Percentiles rank a stretch among this genome's conserved stretches.
These are phyloP conservation scores for Eupithecia pulchellata DNA, from an alignment of 2,888 invertebrate genomes.

Conservation along the genomic window DNA sequence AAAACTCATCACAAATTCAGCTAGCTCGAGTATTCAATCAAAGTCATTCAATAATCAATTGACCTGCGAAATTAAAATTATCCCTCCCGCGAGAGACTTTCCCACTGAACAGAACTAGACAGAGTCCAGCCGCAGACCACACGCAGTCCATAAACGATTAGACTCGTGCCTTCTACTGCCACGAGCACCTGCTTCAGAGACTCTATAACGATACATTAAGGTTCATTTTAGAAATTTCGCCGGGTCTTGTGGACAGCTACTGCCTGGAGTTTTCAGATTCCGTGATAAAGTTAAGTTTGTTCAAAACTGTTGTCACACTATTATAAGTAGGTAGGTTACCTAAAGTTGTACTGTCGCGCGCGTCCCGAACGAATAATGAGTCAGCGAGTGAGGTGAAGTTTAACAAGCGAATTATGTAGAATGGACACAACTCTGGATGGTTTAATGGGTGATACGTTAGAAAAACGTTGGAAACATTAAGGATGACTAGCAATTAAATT, in stretches of 20 bases:
- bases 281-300: constrained; percentile 40
- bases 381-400: constrained; percentile 25
- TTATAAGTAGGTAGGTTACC: no score
- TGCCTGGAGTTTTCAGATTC: constrained; percentile 38
- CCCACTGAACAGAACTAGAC: constrained; percentile 51
- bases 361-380: constrained; percentile 33
- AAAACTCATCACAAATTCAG: neutral
- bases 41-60: constrained; percentile 42
- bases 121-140: constrained; percentile 40
- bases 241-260: constrained; percentile 27
- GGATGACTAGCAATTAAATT: neutral
- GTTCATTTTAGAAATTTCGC: constrained; percentile 31
- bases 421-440: constrained; percentile 8
- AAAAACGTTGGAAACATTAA: neutral
- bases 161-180: constrained; percentile 6
- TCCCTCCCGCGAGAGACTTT: constrained; percentile 38
- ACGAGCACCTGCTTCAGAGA: constrained; percentile 11
- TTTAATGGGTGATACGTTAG: neutral
- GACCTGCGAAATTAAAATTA: constrained; percentile 50
- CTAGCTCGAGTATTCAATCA: neutral
- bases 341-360: constrained; percentile 30
- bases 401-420: constrained; percentile 6
- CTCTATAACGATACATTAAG: constrained; percentile 20
- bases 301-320: constrained; percentile 36
- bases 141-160: constrained; percentile 29